Conservation (phyloP, 1,140 invertebrate genomes). For the Laodelphax striatellus region DNA sequence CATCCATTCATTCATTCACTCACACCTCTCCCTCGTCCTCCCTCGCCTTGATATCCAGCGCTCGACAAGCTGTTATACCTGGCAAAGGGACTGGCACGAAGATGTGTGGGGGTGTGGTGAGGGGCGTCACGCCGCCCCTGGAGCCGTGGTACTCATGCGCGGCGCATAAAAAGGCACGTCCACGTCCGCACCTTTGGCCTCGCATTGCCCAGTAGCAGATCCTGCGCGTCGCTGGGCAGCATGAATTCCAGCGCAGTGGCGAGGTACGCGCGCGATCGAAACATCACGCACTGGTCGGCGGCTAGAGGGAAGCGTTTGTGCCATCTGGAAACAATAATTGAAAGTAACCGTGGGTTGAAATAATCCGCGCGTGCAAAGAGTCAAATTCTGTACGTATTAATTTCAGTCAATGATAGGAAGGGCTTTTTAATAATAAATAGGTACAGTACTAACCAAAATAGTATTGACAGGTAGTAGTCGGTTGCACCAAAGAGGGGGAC, state of each 20-base stretch:
- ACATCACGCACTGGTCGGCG: slow-evolving; percentile 58
- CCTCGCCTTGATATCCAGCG: slow-evolving; percentile 39
- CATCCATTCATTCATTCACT: no score
- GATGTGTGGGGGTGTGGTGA: slow-evolving; percentile 30
- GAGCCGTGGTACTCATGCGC: slow-evolving; percentile 26
- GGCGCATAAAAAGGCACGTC: slow-evolving; percentile 59
- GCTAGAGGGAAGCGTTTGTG: slow-evolving; percentile 56
- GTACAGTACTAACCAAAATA: no score
- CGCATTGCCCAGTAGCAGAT: slow-evolving; percentile 56
- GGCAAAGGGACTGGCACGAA: slow-evolving; percentile 29
- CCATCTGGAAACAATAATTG: slow-evolving; percentile 38
- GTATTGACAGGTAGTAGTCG: no score
- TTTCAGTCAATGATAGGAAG: no score
- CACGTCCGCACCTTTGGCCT: slow-evolving; percentile 59
- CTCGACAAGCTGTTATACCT: slow-evolving; percentile 48
- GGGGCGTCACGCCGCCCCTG: slow-evolving; percentile 22
- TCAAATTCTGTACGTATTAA: no score
- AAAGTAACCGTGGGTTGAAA: no score
- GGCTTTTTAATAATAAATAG: no score
- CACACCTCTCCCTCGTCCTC: slow-evolving; percentile 14
- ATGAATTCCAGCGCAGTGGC: slow-evolving; percentile 75
- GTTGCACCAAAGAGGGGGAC: no score
- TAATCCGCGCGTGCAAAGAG: no score
- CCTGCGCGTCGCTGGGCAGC: slow-evolving; percentile 63
- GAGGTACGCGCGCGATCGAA: slow-evolving; percentile 52